Evolutionary conservation across 2,113 vertebrate species (phyloP).

Genomic region (Rhagologus leucostigma): DNA sequence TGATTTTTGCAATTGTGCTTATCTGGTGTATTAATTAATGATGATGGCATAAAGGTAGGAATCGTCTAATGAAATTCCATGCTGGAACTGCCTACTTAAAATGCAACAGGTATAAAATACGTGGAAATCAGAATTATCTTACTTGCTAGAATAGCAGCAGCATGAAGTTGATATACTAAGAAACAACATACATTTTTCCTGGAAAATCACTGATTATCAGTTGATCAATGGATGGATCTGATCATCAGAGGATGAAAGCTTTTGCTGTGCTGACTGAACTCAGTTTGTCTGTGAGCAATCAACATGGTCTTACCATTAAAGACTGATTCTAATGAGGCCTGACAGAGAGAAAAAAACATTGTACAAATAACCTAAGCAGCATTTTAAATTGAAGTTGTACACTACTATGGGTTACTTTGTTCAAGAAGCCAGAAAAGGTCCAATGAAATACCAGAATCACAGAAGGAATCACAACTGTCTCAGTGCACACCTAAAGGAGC

Average conservation of each 20-base stretch:
- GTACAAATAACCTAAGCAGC: not conserved
- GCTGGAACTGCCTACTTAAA: not conserved
- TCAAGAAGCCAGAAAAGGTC: not conserved
- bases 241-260: not conserved
- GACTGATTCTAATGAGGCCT: not conserved
- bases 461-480: not conserved
- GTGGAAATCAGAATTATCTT: not conserved
- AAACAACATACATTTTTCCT: not conserved
- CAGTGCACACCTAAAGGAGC: not conserved
- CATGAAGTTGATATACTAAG: not conserved
- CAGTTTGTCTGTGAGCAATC: not conserved
- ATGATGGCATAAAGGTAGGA: not conserved
- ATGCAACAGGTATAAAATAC: not conserved
- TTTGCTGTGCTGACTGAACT: not conserved
- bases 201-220: not conserved
- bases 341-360: not conserved
- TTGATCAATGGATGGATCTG: not conserved
- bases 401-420: not conserved
- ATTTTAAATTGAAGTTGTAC: not conserved
- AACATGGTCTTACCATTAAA: not conserved
- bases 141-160: not conserved
- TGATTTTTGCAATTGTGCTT: not conserved
- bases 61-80: not conserved
- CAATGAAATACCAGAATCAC: not conserved
- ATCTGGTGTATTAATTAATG: not conserved